Conservation (phyloP, 2,888 invertebrate genomes). For the Myopa tessellatipennis region DNA sequence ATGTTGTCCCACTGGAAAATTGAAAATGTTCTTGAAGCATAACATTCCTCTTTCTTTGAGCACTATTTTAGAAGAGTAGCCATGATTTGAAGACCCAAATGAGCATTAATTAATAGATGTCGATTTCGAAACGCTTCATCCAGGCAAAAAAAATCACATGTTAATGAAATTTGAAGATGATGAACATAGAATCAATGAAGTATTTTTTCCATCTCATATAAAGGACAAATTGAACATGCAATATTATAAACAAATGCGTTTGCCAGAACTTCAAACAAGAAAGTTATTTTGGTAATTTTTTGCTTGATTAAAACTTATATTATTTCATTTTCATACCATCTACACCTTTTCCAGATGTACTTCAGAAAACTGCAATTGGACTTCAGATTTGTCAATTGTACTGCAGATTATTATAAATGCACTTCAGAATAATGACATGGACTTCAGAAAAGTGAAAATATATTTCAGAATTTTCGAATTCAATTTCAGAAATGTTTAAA, state of each 20-base stretch:
- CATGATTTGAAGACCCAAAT: neutral
- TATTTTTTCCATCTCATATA: slow-evolving; percentile 23
- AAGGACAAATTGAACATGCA: slow-evolving; percentile 30
- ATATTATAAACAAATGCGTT: slow-evolving; percentile 24
- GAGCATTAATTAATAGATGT: no score
- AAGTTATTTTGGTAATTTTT: neutral
- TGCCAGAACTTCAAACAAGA: slow-evolving; percentile 5
- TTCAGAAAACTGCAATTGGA: no score
- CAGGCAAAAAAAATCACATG: no score
- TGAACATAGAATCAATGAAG: slow-evolving; percentile 17
- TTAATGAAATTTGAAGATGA: slow-evolving; percentile 1
- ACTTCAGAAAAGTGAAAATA: no score
- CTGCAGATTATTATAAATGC: no score
- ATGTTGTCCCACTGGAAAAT: neutral
- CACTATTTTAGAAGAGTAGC: slow-evolving; percentile 26
- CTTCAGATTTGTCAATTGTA: no score
- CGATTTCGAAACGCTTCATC: no score
- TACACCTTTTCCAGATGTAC: no score
- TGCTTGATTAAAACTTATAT: neutral
- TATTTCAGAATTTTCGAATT: no score
- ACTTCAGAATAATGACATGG: no score
- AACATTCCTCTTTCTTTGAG: neutral
- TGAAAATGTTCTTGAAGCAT: no score
- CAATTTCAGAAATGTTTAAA: no score
- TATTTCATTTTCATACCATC: neutral